Percentiles rank a stretch among this genome's conserved stretches.
Conservation (phyloP, 1,140 invertebrate genomes). For the Steinernema feltiae region DNA sequence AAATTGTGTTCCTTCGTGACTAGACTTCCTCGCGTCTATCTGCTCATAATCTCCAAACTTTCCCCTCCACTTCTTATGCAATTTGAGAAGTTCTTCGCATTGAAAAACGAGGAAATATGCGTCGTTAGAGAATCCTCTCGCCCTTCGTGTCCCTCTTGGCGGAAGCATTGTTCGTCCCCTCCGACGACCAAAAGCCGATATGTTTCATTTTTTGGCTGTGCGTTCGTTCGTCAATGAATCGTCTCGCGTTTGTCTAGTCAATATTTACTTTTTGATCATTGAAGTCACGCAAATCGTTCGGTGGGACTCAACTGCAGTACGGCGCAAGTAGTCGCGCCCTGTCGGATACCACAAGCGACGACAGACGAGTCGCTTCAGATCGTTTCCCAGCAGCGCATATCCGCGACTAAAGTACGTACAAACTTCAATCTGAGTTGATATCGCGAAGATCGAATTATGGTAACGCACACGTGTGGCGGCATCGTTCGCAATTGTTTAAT, state of each 20-base stretch:
- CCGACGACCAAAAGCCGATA: neutral
- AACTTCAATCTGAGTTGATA: neutral
- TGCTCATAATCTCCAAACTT: neutral
- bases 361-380: too few relatives aligned
- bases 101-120: conserved; percentile 8
- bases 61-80: neutral
- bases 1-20: conserved; percentile 14
- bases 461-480: neutral
- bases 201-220: neutral
- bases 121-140: neutral
- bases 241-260: neutral
- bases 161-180: neutral
- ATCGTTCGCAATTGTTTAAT: neutral
- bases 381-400: too few relatives aligned
- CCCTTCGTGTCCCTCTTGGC: neutral
- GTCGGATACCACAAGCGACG: too few relatives aligned
- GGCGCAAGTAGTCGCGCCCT: too few relatives aligned
- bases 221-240: neutral
- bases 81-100: neutral
- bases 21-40: neutral
- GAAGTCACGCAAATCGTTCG: too few relatives aligned
- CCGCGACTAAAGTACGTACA: neutral
- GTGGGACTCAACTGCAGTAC: too few relatives aligned
- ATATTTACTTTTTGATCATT: neutral
- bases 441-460: neutral